Evolutionary conservation across 53 echinoderm and acorn worm genomes (phyloP).

Genomic region (Pentamera pediparva): DNA sequence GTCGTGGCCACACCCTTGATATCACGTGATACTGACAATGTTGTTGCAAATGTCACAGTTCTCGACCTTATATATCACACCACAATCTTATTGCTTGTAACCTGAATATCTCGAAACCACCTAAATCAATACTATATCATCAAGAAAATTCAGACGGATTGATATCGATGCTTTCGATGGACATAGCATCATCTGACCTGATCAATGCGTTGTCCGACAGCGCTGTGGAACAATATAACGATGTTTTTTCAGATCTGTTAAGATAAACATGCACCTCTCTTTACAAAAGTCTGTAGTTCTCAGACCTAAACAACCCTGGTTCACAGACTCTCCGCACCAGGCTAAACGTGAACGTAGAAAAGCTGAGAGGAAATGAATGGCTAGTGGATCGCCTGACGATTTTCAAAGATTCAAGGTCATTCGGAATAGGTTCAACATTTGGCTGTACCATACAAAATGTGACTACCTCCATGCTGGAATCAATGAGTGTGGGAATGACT

Average conservation of each 20-base stretch:
- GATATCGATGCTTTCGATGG: neutral
- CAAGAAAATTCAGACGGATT: neutral
- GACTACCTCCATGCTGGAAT: neutral
- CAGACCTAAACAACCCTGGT: constrained; percentile 21
- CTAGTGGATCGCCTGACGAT: neutral
- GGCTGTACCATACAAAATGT: neutral
- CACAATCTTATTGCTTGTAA: neutral
- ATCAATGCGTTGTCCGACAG: neutral
- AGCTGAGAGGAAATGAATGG: constrained; percentile 28
- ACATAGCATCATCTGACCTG: neutral
- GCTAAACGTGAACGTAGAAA: constrained; percentile 22
- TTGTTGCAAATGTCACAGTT: neutral
- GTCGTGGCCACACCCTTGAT: neutral
- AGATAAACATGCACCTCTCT: neutral
- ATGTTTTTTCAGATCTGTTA: neutral
- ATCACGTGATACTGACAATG: neutral
- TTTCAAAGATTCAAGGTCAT: neutral
- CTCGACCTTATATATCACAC: neutral
- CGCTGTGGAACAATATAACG: neutral
- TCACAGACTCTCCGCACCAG: neutral
- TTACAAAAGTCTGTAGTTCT: neutral
- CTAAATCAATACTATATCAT: neutral
- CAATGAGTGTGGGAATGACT: constrained; percentile 17
- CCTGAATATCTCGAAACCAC: neutral
- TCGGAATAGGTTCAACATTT: constrained; percentile 3